These are phyloP conservation scores for Carpatolechia fugitivella DNA, from an alignment of 2,888 invertebrate genomes.

Conservation along the genomic window DNA sequence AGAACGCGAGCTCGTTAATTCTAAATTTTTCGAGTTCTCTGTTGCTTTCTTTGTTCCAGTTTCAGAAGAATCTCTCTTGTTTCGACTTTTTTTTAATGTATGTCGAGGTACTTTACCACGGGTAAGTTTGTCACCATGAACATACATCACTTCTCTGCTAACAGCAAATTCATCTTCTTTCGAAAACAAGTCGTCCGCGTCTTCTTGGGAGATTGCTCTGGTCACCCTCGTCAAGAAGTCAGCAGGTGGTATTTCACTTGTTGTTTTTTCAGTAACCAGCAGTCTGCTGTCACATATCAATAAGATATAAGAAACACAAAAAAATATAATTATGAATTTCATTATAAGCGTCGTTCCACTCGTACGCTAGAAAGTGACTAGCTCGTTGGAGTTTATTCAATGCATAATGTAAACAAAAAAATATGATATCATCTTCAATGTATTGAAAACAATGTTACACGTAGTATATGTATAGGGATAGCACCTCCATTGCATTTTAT, in stretches of 20 bases:
- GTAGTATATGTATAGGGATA: slow-evolving; percentile 26
- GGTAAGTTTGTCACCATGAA: slow-evolving; percentile 12
- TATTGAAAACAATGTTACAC: slow-evolving; percentile 41
- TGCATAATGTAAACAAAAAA: slow-evolving; percentile 47
- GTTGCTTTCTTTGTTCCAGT: background rate
- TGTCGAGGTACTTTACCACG: background rate
- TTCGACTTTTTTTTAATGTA: background rate
- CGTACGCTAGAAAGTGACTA: slow-evolving; percentile 41
- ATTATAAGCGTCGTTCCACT: slow-evolving; percentile 38
- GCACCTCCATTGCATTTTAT: too few species aligned
- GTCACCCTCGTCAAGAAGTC: slow-evolving; percentile 35
- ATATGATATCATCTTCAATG: slow-evolving; percentile 17
- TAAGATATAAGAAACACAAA: slow-evolving; percentile 21
- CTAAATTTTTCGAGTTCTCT: background rate
- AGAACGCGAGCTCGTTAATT: background rate
- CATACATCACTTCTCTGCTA: slow-evolving; percentile 30
- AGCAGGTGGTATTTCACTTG: slow-evolving; percentile 29
- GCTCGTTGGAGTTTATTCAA: slow-evolving; percentile 36
- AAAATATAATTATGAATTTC: slow-evolving; percentile 34
- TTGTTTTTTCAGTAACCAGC: slow-evolving; percentile 37
- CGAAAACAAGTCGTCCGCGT: slow-evolving; percentile 32
- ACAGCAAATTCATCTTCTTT: slow-evolving; percentile 30
- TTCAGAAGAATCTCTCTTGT: background rate
- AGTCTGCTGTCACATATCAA: slow-evolving; percentile 35
- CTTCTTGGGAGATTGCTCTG: slow-evolving; percentile 31